phyloP scores from a whole-genome alignment of 2,113 vertebrate species.

The Benitochromis conjunctus region DNA sequence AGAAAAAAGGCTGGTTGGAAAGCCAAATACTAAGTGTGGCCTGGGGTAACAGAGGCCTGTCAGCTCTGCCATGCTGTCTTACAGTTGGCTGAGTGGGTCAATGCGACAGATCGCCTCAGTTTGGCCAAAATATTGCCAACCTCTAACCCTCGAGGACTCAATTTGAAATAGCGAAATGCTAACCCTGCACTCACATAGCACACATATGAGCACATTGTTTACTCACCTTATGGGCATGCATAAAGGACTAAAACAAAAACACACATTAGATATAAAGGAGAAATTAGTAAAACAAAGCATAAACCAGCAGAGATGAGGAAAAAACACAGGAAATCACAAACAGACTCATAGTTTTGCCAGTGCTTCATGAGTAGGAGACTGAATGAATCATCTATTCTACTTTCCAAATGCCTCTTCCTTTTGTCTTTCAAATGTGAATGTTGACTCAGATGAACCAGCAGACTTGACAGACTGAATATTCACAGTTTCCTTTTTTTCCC shows the following conservation, averaged over 20 bases:
- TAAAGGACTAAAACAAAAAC: neutral
- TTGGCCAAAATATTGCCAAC: conserved; percentile 20
- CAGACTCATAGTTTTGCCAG: neutral
- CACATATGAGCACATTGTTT: neutral
- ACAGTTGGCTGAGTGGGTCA: conserved; percentile 51
- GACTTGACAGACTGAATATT: neutral
- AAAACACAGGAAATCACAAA: neutral
- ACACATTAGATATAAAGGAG: neutral
- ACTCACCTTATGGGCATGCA: neutral
- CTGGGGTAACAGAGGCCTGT: conserved; percentile 64
- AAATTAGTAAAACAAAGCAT: neutral
- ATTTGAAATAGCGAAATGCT: conserved; percentile 59
- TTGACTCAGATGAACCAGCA: conserved; percentile 4
- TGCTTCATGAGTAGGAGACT: conserved; percentile 28
- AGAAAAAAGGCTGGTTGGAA: conserved; percentile 53
- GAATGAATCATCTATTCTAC: conserved; percentile 36
- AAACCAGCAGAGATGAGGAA: neutral
- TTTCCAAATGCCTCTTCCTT: conserved; percentile 31
- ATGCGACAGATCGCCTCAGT: conserved; percentile 62
- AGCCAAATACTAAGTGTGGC: conserved; percentile 70
- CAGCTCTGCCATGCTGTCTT: conserved; percentile 57
- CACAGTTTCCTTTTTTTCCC: fast-evolving
- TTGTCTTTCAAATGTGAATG: conserved; percentile 23
- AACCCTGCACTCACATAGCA: neutral
- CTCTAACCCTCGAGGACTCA: conserved; percentile 26